Percentiles rank a stretch among this genome's conserved stretches.
Conservation (phyloP, 2,797 vertebrate genomes). For the Columba guinea region DNA sequence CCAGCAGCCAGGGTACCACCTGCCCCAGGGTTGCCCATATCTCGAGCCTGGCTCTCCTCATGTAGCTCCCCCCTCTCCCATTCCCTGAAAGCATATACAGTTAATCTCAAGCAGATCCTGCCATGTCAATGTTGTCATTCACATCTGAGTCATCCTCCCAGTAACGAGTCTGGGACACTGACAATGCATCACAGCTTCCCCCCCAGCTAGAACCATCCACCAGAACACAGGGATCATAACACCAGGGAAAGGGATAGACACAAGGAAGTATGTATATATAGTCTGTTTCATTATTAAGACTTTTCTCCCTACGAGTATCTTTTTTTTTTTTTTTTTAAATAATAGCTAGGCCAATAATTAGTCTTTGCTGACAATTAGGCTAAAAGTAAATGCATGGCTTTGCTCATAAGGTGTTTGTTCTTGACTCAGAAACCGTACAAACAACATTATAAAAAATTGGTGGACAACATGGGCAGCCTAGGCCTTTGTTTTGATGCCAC, state of each 20-base stretch:
- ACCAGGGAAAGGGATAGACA: neutral
- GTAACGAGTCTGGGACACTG: neutral
- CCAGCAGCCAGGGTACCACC: neutral
- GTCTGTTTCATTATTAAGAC: neutral
- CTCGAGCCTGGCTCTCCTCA: neutral
- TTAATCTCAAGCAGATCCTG: neutral
- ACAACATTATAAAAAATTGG: neutral
- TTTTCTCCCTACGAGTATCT: neutral
- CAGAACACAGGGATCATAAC: accelerated
- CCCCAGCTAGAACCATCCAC: neutral
- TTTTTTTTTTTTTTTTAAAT: neutral
- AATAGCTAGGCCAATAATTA: neutral
- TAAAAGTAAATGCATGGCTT: neutral
- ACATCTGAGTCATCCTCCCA: neutral
- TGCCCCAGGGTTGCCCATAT: neutral
- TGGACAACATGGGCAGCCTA: neutral
- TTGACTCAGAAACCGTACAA: neutral
- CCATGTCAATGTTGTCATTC: neutral
- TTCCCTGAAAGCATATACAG: neutral
- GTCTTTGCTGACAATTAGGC: neutral
- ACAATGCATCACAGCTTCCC: neutral
- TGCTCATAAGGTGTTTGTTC: neutral
- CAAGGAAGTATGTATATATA: neutral
- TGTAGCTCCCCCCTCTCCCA: neutral
- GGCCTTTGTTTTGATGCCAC: neutral